Conservation (phyloP, 92 coral and sea anemone genomes). For the Zoanthus solanderi region DNA sequence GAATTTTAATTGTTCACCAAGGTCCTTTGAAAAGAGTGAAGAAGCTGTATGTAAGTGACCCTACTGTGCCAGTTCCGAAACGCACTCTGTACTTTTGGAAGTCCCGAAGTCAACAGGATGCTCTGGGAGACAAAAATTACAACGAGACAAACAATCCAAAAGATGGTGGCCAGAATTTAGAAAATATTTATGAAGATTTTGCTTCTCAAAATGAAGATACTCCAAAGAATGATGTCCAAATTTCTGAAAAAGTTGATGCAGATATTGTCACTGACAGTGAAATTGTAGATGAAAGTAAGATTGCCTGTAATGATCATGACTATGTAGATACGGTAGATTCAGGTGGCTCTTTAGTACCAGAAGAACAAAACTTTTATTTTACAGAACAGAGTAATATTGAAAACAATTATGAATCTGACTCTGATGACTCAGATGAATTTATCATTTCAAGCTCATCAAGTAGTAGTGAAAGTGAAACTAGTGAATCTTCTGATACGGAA, state of each 20-base stretch:
- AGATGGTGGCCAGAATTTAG: background rate
- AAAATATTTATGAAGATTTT: background rate
- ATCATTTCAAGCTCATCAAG: conserved; percentile 12
- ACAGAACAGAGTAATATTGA: background rate
- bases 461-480: conserved; percentile 15
- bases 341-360: background rate
- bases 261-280: conserved; percentile 1
- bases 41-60: conserved; percentile 48
- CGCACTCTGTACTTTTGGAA: conserved; percentile 46
- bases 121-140: conserved; percentile 18
- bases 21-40: conserved; percentile 63
- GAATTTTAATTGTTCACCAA: background rate
- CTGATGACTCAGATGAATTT: conserved; percentile 8
- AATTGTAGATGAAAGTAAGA: conserved; percentile 6
- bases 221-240: conserved; percentile 4
- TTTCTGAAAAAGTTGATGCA: background rate
- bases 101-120: conserved; percentile 11
- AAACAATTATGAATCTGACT: conserved; percentile 28
- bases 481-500: conserved; percentile 34
- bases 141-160: background rate
- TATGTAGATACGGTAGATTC: conserved; percentile 3
- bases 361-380: conserved; percentile 4
- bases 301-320: conserved; percentile 4
- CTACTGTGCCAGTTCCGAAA: conserved; percentile 44
- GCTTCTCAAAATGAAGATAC: background rate